Evolutionary conservation across 2,113 vertebrate genomes (phyloP), one percentile per base, ranked within the genome.

Genomic region (Thalassarche chlororhynchos): DNA sequence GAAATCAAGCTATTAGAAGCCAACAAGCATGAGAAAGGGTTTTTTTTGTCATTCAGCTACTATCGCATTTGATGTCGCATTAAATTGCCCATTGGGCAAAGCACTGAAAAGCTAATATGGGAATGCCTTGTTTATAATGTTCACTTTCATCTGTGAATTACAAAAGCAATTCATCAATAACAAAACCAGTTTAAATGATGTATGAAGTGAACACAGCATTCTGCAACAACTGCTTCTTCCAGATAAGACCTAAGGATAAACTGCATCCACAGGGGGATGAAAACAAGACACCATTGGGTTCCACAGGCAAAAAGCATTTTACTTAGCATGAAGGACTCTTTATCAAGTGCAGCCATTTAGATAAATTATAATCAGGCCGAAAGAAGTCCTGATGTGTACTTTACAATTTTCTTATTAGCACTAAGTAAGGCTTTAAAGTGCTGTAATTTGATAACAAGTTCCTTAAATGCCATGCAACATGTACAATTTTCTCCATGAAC

Each of bases 141-240:
- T 97, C 44, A 49, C 89, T 97, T 98, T 98, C 93, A 97, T 97
- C 94, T 97, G 54, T 61, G 94, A 97, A 95, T 97, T 96, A 93
- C 81, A 97, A 96, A 98, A 98, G 95, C 95, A 98, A 96, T 89
- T 95, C 51, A 95, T 94, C 95, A 98, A 97, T 97, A 98, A 97
- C 75, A 88, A 97, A 98, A 97, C 84, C 83, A 97, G 68, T 96
- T 90, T 88, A 96, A 98, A 94, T 94, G 94, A 98, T 96, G 68
- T 93, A 95, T 95, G 87, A 74, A 95, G 71, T 95, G 78, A 97
- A 96, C 64, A 97, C 76, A 96, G 55, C 70, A 89, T 84, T 95
- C 92, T 84, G 90, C 90, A 84, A 94, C 93, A 97, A 97, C 94
- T 97, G 95, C 92, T 98, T 95, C 94, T 96, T 96, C 94, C 74